A percentile compares a stretch with the other conserved stretches of the same genome.
These are phyloP conservation scores for Chaenogobius annularis DNA, from an alignment of 2,113 vertebrate species.

Conservation along the genomic window DNA sequence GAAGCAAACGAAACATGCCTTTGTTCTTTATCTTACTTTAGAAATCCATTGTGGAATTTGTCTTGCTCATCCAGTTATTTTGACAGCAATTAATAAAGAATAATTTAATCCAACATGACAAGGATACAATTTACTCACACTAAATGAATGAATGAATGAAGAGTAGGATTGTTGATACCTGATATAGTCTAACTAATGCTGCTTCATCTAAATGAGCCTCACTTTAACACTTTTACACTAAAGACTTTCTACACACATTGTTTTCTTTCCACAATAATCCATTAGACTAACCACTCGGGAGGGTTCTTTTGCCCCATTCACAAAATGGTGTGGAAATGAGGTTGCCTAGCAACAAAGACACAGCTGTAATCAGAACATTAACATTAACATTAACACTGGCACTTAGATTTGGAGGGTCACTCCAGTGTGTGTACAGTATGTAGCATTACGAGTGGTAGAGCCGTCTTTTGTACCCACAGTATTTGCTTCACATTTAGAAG, in stretches of 20 bases:
- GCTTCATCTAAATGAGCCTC: not conserved
- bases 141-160: no score
- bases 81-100: not conserved
- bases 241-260: not conserved
- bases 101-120: no score
- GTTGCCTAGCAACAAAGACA: constrained; percentile 6
- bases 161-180: not conserved
- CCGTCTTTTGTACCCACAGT: no score
- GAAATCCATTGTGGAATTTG: not conserved
- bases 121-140: not conserved
- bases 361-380: no score
- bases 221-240: not conserved
- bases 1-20: not conserved
- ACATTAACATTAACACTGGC: no score
- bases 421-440: no score
- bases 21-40: not conserved
- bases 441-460: no score
- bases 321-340: constrained; percentile 2
- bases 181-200: not conserved
- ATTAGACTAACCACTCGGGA: not conserved
- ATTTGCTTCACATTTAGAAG: no score
- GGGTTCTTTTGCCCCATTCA: constrained; percentile 2
- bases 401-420: no score
- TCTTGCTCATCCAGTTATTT: not conserved
- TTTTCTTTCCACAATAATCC: not conserved